A percentile compares a stretch with the other conserved stretches of the same genome.
Conservation (phyloP, 2,113 vertebrate species). For the Indicator maculatus region DNA sequence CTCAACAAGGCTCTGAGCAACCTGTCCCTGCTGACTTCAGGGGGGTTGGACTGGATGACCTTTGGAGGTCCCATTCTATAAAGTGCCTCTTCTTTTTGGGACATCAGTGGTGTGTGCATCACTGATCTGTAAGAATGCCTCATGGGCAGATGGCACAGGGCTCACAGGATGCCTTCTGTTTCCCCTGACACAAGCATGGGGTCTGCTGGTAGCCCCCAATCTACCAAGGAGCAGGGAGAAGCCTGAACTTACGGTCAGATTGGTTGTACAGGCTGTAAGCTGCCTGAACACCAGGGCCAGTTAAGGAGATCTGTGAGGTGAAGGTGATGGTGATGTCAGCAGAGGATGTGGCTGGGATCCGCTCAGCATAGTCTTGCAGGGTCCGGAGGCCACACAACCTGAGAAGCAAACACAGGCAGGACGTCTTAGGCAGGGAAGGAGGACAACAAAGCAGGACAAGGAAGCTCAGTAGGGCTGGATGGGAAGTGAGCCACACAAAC, state of each 20-base stretch:
- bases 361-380: conserved; percentile 84
- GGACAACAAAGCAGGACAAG: neutral
- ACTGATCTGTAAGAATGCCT: neutral
- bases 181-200: neutral
- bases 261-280: conserved; percentile 89
- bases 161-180: neutral
- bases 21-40: too few relatives aligned
- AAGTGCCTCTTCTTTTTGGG: neutral
- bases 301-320: conserved; percentile 88
- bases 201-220: neutral
- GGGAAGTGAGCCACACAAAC: neutral
- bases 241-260: conserved; percentile 85
- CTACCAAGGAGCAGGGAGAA: neutral
- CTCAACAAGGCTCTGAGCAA: too few relatives aligned
- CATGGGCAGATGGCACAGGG: neutral
- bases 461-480: accelerated
- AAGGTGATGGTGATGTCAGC: conserved; percentile 80
- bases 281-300: conserved; percentile 87
- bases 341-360: conserved; percentile 81
- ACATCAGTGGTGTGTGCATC: neutral
- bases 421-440: neutral
- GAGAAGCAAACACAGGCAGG: neutral
- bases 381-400: conserved; percentile 88
- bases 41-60: too few relatives aligned
- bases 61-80: neutral